Evolutionary conservation across 2,888 invertebrate genomes (phyloP), one percentile per base, ranked within the genome.

Genomic region (Metopia argyrocephala): DNA sequence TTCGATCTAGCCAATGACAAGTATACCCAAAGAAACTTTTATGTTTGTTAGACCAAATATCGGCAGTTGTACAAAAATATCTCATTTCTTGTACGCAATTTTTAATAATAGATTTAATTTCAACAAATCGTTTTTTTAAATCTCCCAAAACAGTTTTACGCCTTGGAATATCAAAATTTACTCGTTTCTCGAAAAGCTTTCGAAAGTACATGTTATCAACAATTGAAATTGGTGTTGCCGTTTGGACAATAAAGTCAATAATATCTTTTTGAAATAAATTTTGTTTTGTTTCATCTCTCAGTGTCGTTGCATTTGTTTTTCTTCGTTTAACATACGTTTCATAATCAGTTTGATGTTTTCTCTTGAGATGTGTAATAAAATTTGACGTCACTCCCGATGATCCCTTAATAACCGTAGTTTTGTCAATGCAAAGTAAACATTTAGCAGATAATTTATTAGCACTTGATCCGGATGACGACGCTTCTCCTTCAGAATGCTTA

Each of bases 21-120:
- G 65, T 66, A 52, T 66, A 66, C 20, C 52, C 65, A 38, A 66
- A n/a, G 59, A 59, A 78, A 52, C 73, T 78, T 20, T 18, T 38
- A 15, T 65, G 62, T 12, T 73, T 65, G 48, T 46, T 65, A 27
- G 66, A 57, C 78, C 78, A 78, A 54, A 78, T 48, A 57, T 78
- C 78, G 56, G 73, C 78, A 27, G 78, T 78, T 65, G 73, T 65
- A 31, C 78, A 78, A 18, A 76, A 65, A 6, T 31, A 31, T n/a
- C n/a, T n/a, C n/a, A n/a, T n/a, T n/a, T n/a, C n/a, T n/a, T n/a
- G n/a, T n/a, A n/a, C n/a, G n/a, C n/a, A n/a, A n/a, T n/a, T n/a
- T 71, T 78, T 45, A 28, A 46, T 46, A 46, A 15, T 46, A 15
- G 46, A 46, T 6, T 46, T 46, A 6, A 46, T 46, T 9, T 4